Conservation (phyloP, 2,888 invertebrate species). For the Lithosia quadra region DNA sequence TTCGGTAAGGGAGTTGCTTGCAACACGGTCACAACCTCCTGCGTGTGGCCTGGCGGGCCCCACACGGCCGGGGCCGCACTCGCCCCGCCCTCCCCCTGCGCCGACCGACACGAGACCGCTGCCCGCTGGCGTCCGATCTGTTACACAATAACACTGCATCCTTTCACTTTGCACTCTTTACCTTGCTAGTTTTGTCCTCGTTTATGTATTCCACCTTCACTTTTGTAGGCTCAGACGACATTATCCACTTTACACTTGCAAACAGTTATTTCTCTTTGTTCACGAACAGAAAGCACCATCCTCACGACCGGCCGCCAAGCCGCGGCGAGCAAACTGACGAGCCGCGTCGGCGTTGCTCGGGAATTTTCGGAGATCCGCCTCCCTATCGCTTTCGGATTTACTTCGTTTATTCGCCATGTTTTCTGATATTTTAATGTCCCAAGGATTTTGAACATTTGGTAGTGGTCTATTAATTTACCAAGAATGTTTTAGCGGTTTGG, state of each 20-base stretch:
- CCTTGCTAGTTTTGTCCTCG: slow-evolving; percentile 83
- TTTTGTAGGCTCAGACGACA: slow-evolving; percentile 85
- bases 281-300: slow-evolving; percentile 81
- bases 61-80: slow-evolving; percentile 85
- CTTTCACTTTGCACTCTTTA: slow-evolving; percentile 75
- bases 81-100: slow-evolving; percentile 87
- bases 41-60: slow-evolving; percentile 87
- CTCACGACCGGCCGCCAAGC: slow-evolving; percentile 86
- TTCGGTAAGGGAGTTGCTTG: slow-evolving; percentile 86
- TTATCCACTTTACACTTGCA: slow-evolving; percentile 81
- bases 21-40: slow-evolving; percentile 88
- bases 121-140: slow-evolving; percentile 84
- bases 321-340: slow-evolving; percentile 84
- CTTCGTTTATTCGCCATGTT: slow-evolving; percentile 60
- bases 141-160: slow-evolving; percentile 82
- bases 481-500: background rate
- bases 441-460: slow-evolving; percentile 20
- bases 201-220: slow-evolving; percentile 83
- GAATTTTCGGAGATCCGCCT: slow-evolving; percentile 84
- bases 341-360: slow-evolving; percentile 73
- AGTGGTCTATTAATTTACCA: slow-evolving; percentile 24
- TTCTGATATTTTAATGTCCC: slow-evolving; percentile 28
- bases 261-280: slow-evolving; percentile 82
- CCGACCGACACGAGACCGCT: slow-evolving; percentile 82
- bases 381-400: slow-evolving; percentile 81